phyloP scores from a whole-genome alignment of 2,888 invertebrate genomes.

The Lepidocyrtoides sp. region DNA sequence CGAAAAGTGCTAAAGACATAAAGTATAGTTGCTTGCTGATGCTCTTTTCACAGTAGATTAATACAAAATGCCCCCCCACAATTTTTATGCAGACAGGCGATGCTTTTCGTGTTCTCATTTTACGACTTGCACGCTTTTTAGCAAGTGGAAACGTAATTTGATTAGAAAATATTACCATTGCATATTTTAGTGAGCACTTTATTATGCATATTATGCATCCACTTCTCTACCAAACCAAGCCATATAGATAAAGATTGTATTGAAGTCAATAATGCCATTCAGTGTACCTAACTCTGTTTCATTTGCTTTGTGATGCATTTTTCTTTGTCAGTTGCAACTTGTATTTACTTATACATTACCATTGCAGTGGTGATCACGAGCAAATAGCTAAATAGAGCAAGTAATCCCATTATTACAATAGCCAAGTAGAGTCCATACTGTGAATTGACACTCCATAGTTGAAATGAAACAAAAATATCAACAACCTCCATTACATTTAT shows the following conservation, averaged over 20 bases:
- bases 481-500: not conserved
- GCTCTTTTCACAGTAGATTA: not conserved
- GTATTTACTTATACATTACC: no score
- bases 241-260: not conserved
- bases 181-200: not conserved
- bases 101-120: conserved; percentile 13
- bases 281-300: not conserved
- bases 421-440: not conserved
- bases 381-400: no score
- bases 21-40: not conserved
- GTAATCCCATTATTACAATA: no score
- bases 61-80: not conserved
- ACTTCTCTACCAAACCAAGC: not conserved
- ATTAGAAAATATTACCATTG: conserved; percentile 4
- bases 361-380: no score
- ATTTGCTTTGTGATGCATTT: not conserved
- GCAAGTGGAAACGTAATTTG: conserved; percentile 16
- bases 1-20: conserved; percentile 3
- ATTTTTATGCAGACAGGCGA: not conserved
- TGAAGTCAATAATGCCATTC: not conserved
- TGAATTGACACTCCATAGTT: not conserved
- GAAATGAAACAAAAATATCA: not conserved
- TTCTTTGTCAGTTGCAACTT: not conserved
- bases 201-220: no score
- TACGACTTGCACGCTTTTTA: conserved; percentile 32